phyloP scores from a whole-genome alignment of 1,140 invertebrate genomes.

The Panagrolaimus sp. region DNA sequence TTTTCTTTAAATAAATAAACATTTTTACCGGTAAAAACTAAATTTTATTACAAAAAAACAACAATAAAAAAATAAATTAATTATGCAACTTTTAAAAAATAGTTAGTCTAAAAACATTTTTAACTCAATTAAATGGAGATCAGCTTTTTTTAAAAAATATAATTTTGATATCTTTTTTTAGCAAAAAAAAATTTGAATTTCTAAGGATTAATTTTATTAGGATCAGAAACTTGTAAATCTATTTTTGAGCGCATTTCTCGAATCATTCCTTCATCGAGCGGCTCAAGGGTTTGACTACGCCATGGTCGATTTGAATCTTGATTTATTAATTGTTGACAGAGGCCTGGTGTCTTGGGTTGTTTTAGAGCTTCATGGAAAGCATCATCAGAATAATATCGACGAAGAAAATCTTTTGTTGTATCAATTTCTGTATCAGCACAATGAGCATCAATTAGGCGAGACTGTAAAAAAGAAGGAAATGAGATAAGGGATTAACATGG shows the following conservation, averaged over 20 bases:
- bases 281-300: background rate
- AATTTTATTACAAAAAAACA: no score
- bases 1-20: no score
- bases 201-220: no score
- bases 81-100: no score
- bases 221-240: background rate
- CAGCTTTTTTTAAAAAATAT: no score
- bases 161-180: slow-evolving; percentile 13
- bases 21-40: no score
- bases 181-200: no score
- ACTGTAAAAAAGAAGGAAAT: background rate
- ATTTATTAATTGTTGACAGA: background rate
- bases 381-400: slow-evolving; percentile 7
- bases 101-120: background rate
- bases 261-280: background rate
- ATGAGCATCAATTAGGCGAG: slow-evolving; percentile 7
- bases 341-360: background rate
- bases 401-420: background rate
- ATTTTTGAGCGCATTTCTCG: background rate
- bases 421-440: slow-evolving; percentile 7
- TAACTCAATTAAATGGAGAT: background rate
- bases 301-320: background rate
- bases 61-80: no score
- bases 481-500: background rate
- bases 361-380: background rate